Evolutionary conservation across 2,797 vertebrate genomes (phyloP).

Genomic region (Buphagus erythrorhynchus): DNA sequence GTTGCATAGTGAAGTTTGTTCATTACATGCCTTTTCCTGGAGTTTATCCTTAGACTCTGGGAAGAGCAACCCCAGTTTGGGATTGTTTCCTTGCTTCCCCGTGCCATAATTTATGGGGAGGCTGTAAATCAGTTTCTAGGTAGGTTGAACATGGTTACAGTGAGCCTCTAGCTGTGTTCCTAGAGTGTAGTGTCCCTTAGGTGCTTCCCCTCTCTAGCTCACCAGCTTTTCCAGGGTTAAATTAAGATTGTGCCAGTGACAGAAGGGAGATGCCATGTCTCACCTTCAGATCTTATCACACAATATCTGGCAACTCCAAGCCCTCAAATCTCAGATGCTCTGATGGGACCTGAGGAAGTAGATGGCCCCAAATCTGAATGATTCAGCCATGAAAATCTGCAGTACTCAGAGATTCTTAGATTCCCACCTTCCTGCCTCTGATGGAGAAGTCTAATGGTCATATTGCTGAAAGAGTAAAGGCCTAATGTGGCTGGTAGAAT

Average conservation of each 20-base stretch:
- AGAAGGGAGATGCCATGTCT: not conserved
- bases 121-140: not conserved
- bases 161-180: not conserved
- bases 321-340: not conserved
- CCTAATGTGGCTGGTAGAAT: not conserved
- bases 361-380: not conserved
- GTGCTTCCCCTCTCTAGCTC: not conserved
- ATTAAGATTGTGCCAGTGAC: not conserved
- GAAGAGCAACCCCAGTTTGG: not conserved
- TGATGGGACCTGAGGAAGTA: not conserved
- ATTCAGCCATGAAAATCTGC: not conserved
- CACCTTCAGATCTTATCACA: not conserved
- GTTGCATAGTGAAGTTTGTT: not conserved
- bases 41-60: not conserved
- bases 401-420: not conserved
- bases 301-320: not conserved
- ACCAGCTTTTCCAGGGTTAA: not conserved
- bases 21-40: rapidly evolving
- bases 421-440: not conserved
- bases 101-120: not conserved
- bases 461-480: not conserved
- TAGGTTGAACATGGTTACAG: not conserved
- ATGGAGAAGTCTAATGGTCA: not conserved
- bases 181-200: not conserved
- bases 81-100: not conserved